Evolutionary conservation across 2,888 invertebrate species (phyloP), one percentile per base, ranked within the genome.

Genomic region (Ochlodes sylvanus): DNA sequence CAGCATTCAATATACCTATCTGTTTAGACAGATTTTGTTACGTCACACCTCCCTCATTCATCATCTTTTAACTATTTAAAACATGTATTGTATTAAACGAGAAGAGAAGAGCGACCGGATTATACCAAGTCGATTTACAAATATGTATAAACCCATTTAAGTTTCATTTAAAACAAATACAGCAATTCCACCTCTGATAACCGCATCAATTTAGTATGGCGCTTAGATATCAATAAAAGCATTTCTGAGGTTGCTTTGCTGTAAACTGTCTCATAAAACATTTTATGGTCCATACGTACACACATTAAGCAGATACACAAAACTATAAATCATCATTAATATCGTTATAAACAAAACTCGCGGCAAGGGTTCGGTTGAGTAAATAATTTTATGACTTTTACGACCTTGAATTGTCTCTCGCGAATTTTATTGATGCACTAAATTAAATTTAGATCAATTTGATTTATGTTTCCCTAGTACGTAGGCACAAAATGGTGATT

Each of bases 271-370:
- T 81, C 87, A 89, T 90, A 90, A 92, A 92, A 87, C 83, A 78
- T 83, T 90, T 90, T 89, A 91, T 87, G 79, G 84, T 77, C 87
- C 88, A 88, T 89, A 87, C 84, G 78, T 85, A 87, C 88, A 90
- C 87, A 88, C 89, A 89, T 90, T 90, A 89, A 86, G 85, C 80
- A 85, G 84, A 88, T 87, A 89, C 83, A 82, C 85, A 86, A 84
- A 82, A 81, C 78, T 84, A 90, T 91, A 91, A 92, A 92, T 92
- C 90, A 90, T 86, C 80, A 84, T 85, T 87, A 89, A 86, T 85
- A 84, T 77, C 74, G 82, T 80, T 86, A 87, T 85, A 89, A 89
- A 89, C 86, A 87, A 87, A 87, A 86, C 80, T 79, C 79, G 73
- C 70, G 78, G 81, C 82, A 85, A 87, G 82, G 85, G 86, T 86